Base-by-base conservation (phyloP, 2,797 vertebrate genomes). In the Siniperca obscura region DNA sequence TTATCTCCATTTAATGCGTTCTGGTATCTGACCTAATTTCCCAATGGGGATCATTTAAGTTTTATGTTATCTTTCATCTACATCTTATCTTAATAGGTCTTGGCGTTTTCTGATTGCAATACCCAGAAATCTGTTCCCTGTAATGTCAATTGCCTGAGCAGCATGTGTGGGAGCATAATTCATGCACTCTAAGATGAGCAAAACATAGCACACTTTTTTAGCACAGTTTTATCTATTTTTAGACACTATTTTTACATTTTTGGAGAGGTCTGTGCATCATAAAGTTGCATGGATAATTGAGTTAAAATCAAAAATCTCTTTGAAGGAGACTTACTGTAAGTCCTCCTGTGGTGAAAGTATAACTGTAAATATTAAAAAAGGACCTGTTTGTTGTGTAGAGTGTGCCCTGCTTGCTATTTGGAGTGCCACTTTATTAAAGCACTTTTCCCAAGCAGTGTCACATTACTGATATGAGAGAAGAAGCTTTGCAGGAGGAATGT, bases 51-150 rank as follows among this genome's bases (percentile, higher is more conserved):
- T 90, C 81, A 90, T 92, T 91, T 90, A 87, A 76, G 60, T 91
- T 88, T 76, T 65, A 74, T 74, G 80, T 85, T 88, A 92, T 93
- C 87, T 19, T 88, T 85, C 70, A 92, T 91, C 90, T 83, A 2
- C 3, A 27, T 71, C 85, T 92, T 90, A 92, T 93, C 90, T 90
- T 91, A 89, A 93, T 89, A 76, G 80, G 81, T 82, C 72, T 74
- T 79, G 50, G 79, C 81, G 88, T 86, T 82, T 80, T 65, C 38
- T 84, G 76, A 90, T 91, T 87, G 88, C 83, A 89, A 65, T 72
- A 77, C 52, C 65, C 79, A 85, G 78, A 89, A 87, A 90, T 80
- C 73, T 9, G 4, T 78, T 81, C 52, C 12, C 9, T 56, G 53
- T 82, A 66, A 83, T 53, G 81, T 73, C 72, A 70, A 76, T 74